These are phyloP conservation scores for Nibea coibor DNA, from an alignment of 2,113 vertebrate species.

Conservation along the genomic window DNA sequence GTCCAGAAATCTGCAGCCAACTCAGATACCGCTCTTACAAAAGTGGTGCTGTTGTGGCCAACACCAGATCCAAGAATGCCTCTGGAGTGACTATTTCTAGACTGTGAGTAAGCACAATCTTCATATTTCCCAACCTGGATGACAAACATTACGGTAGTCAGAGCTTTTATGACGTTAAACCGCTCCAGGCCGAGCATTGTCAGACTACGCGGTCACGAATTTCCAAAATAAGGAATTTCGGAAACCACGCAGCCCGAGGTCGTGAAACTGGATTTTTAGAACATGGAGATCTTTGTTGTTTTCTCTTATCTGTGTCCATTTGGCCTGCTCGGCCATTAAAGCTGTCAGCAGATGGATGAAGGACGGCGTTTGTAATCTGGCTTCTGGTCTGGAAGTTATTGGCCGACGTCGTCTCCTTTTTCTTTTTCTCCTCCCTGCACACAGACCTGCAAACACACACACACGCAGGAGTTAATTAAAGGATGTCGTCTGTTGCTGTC, in stretches of 20 bases:
- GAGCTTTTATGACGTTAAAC: slow-evolving; percentile 46
- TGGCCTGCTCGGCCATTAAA: slow-evolving; percentile 60
- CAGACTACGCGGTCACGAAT: slow-evolving; percentile 35
- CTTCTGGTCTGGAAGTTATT: slow-evolving; percentile 77
- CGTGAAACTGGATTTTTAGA: slow-evolving; percentile 6
- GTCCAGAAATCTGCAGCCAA: slow-evolving; percentile 2
- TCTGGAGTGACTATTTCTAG: slow-evolving; percentile 56
- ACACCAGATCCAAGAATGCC: slow-evolving; percentile 48
- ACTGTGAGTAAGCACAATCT: slow-evolving; percentile 66
- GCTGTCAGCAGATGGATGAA: slow-evolving; percentile 59
- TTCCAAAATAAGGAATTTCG: slow-evolving; percentile 50
- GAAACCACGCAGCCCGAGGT: slow-evolving; percentile 23
- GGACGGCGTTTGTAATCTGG: slow-evolving; percentile 63
- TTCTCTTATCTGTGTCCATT: slow-evolving; percentile 49
- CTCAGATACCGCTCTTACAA: slow-evolving; percentile 27
- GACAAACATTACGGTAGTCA: slow-evolving; percentile 33
- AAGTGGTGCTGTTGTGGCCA: slow-evolving; percentile 33
- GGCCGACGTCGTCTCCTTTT: slow-evolving; percentile 47
- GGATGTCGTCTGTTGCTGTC: slow-evolving; percentile 68
- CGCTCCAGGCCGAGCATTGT: slow-evolving; percentile 18
- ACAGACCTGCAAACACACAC: slow-evolving; percentile 8
- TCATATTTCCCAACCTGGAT: slow-evolving; percentile 63
- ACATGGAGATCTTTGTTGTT: slow-evolving; percentile 6
- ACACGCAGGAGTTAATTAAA: slow-evolving; percentile 60
- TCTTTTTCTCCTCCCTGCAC: background rate